Conservation (phyloP, 1,140 invertebrate species). For the Drosophila yakuba region DNA sequence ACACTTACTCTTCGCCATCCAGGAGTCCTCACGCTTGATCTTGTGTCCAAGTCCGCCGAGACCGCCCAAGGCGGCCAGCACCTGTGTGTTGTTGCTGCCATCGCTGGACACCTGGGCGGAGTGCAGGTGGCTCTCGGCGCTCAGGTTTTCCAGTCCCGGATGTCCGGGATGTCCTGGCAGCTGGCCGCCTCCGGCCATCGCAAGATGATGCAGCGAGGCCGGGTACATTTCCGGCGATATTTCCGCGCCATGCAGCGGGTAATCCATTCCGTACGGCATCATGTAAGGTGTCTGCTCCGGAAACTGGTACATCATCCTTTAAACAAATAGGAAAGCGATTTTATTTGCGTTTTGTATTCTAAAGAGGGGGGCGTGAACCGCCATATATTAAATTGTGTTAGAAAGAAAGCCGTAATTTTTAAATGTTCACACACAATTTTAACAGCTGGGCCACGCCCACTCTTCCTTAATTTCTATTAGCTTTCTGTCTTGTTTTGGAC, state of each 20-base stretch:
- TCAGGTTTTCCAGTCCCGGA: slow-evolving; percentile 69
- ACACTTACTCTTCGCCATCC: slow-evolving; percentile 80
- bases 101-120: slow-evolving; percentile 64
- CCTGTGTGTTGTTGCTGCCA: slow-evolving; percentile 76
- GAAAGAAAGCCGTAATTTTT: too few species aligned
- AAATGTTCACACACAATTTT: too few species aligned
- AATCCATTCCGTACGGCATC: slow-evolving; percentile 83
- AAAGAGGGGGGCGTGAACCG: not conserved
- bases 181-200: slow-evolving; percentile 61
- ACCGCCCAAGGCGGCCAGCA: slow-evolving; percentile 71
- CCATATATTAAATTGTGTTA: too few species aligned
- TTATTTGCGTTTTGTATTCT: not conserved
- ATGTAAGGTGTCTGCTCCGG: slow-evolving; percentile 83
- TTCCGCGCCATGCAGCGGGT: slow-evolving; percentile 70
- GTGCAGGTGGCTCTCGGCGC: slow-evolving; percentile 75
- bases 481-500: too few species aligned
- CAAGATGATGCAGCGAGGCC: slow-evolving; percentile 56
- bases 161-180: slow-evolving; percentile 62
- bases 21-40: slow-evolving; percentile 81
- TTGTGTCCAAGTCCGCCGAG: slow-evolving; percentile 68
- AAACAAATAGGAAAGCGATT: not conserved
- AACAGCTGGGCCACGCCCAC: too few species aligned
- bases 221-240: slow-evolving; percentile 64
- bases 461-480: too few species aligned
- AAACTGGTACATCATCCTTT: slow-evolving; percentile 79